phyloP scores from a whole-genome alignment of 2,113 vertebrate genomes.

The Gymnogyps californianus region DNA sequence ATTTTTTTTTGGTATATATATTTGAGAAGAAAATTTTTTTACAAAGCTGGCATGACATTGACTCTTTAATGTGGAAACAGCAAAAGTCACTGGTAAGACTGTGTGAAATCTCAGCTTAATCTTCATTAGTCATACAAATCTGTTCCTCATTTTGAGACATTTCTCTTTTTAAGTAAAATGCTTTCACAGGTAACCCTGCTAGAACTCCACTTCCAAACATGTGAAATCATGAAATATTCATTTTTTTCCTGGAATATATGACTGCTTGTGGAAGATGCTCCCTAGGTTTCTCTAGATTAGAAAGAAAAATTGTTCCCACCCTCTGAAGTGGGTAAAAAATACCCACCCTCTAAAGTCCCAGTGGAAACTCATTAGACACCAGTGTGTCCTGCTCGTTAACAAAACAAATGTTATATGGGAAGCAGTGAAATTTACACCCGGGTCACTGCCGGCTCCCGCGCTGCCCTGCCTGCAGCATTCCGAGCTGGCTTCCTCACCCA shows the following conservation, averaged over 20 bases:
- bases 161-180: background rate
- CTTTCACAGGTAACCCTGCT: background rate
- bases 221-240: background rate
- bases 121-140: background rate
- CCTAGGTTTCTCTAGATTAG: background rate
- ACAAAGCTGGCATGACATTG: background rate
- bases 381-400: background rate
- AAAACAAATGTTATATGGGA: background rate
- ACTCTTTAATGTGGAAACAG: constrained; percentile 38
- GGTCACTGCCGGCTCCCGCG: rapidly evolving
- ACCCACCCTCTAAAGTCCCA: background rate
- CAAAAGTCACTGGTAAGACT: background rate
- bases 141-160: background rate
- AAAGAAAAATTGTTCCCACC: background rate
- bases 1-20: background rate
- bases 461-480: background rate
- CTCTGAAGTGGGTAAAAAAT: background rate
- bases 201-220: background rate
- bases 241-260: background rate
- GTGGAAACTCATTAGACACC: background rate
- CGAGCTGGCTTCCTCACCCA: background rate
- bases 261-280: background rate
- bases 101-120: constrained; percentile 23
- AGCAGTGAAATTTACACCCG: background rate
- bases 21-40: background rate